phyloP scores from a whole-genome alignment of 2,797 vertebrate genomes.

The Gymnodraco acuticeps region DNA sequence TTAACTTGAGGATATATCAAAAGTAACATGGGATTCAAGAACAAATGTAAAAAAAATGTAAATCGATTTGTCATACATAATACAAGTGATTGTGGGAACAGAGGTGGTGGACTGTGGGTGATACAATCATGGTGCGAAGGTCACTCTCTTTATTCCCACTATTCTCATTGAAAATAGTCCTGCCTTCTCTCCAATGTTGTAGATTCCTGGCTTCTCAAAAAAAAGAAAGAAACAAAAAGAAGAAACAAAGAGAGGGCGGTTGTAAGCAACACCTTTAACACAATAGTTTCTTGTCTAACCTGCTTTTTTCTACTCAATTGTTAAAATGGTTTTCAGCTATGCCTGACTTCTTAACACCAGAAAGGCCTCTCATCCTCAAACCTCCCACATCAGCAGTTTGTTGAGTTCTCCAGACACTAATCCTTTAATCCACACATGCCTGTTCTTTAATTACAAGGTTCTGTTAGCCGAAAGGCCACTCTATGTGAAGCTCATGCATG shows the following conservation, averaged over 20 bases:
- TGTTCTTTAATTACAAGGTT: constrained; percentile 59
- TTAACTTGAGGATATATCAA: not conserved
- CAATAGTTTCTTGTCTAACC: not conserved
- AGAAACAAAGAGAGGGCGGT: constrained; percentile 12
- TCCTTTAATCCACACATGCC: constrained; percentile 65
- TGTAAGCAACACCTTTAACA: constrained; percentile 24
- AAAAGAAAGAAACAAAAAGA: constrained; percentile 4
- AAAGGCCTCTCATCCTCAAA: constrained; percentile 42
- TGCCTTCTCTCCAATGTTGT: constrained; percentile 45
- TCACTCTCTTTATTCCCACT: constrained; percentile 59
- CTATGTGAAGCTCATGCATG: not conserved
- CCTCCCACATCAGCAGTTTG: constrained; percentile 31
- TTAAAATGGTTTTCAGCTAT: not conserved
- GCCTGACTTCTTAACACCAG: constrained; percentile 36
- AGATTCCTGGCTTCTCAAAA: constrained; percentile 45
- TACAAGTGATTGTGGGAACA: not conserved
- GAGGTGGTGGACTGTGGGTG: not conserved
- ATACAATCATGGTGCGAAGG: constrained; percentile 46
- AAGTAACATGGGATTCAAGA: not conserved
- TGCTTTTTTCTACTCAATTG: not conserved
- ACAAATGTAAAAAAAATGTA: not conserved
- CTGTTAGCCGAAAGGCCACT: constrained; percentile 36
- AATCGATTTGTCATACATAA: not conserved
- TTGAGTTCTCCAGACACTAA: constrained; percentile 52
- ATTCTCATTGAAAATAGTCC: constrained; percentile 63